phyloP scores from a whole-genome alignment of 2,797 vertebrate genomes.

The Leucoraja ocellata region DNA sequence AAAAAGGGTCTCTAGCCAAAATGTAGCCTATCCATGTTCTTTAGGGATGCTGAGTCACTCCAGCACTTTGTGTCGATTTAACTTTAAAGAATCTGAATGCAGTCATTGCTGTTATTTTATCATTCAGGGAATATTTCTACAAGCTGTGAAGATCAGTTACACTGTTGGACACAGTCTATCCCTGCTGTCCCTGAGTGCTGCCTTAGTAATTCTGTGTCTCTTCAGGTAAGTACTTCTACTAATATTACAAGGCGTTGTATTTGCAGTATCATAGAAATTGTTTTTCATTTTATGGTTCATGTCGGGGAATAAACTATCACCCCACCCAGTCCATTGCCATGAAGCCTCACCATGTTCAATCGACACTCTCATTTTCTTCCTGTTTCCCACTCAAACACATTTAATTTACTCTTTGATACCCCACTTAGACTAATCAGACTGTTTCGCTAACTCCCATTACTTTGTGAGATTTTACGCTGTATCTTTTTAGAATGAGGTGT shows the following conservation, averaged over 20 bases:
- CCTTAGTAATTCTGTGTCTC: neutral
- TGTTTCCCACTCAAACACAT: too few species aligned
- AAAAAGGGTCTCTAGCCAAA: too few species aligned
- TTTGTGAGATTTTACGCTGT: neutral
- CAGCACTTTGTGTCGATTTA: too few species aligned
- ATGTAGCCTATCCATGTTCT: too few species aligned
- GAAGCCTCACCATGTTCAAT: neutral
- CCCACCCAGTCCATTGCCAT: neutral
- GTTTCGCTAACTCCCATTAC: neutral
- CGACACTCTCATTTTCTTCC: neutral
- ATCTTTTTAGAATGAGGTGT: neutral
- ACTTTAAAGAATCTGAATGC: too few species aligned
- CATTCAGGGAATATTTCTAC: constrained; percentile 2
- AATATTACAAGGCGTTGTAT: neutral
- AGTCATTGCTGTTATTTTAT: neutral
- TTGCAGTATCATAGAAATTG: neutral
- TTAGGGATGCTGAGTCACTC: too few species aligned
- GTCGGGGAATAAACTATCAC: neutral
- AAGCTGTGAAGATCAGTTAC: constrained; percentile 24
- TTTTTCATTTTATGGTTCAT: neutral
- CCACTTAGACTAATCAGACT: neutral
- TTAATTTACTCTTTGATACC: neutral
- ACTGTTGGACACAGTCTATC: constrained; percentile 26
- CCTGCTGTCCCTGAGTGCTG: neutral
- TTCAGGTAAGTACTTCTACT: neutral